phyloP scores from a whole-genome alignment of 2,888 invertebrate genomes.

The Meiosimyza platycephala region DNA sequence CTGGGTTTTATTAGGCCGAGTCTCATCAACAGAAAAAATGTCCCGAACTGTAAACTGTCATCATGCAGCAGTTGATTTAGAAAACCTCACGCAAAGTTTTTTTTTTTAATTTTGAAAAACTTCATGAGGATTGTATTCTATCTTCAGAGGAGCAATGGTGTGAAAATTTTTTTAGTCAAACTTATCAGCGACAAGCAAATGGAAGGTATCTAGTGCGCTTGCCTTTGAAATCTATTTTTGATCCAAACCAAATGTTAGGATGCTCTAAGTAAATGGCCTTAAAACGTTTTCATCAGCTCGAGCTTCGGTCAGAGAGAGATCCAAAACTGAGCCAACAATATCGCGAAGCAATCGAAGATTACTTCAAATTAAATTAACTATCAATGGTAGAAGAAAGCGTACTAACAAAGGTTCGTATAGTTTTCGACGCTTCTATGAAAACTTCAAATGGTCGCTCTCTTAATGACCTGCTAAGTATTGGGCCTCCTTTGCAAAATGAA shows the following conservation, averaged over 20 bases:
- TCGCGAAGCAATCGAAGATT: conserved; percentile 28
- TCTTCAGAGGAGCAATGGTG: too few relatives aligned
- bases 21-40: too few relatives aligned
- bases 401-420: conserved; percentile 17
- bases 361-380: neutral
- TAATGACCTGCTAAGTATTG: neutral
- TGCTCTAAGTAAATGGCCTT: conserved; percentile 36
- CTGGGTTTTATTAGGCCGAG: too few relatives aligned
- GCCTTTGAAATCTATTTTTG: conserved; percentile 23
- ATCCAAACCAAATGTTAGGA: neutral
- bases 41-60: too few relatives aligned
- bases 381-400: neutral
- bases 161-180: too few relatives aligned
- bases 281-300: conserved; percentile 33
- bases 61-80: too few relatives aligned
- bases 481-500: too few relatives aligned
- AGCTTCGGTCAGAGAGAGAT: neutral
- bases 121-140: too few relatives aligned
- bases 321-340: neutral
- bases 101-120: too few relatives aligned
- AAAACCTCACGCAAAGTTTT: too few relatives aligned
- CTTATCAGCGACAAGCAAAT: conserved; percentile 28
- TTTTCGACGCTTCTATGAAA: conserved; percentile 27
- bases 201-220: conserved; percentile 36
- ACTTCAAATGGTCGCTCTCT: neutral